Percentiles rank a stretch among this genome's conserved stretches.
Evolutionary conservation across 2,797 vertebrate genomes (phyloP).

Genomic region (Coreius guichenoti): DNA sequence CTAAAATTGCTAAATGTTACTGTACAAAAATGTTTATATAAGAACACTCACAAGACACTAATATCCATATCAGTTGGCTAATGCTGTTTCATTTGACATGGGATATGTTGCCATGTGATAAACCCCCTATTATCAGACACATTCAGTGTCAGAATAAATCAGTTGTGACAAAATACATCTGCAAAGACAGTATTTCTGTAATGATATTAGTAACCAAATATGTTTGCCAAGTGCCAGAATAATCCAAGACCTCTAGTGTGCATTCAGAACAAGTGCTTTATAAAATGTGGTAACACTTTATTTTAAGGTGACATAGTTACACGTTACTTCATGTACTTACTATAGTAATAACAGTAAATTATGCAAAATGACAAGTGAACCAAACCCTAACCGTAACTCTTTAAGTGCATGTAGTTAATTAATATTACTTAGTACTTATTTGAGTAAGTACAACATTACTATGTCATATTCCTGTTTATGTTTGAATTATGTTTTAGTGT

Average conservation of each 20-base stretch:
- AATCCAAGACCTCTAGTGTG: neutral
- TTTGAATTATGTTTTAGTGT: constrained; percentile 65
- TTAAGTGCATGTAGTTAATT: no score
- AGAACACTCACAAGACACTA: neutral
- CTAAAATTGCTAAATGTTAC: neutral
- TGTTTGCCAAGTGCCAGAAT: neutral
- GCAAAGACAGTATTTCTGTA: neutral
- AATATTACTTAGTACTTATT: no score
- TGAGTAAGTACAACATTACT: no score
- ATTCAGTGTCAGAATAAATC: neutral
- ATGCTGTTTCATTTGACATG: neutral
- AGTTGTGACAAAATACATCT: neutral
- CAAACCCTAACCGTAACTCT: no score
- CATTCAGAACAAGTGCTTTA: neutral
- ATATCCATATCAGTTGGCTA: neutral
- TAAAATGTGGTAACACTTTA: neutral
- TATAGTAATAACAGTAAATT: no score
- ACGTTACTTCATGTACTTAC: no score
- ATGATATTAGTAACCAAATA: neutral
- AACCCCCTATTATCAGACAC: neutral
- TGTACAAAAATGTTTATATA: neutral
- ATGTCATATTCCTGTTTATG: neutral
- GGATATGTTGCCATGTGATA: neutral
- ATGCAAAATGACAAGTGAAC: no score
- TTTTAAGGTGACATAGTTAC: no score